phyloP scores from a whole-genome alignment of 1,140 invertebrate species.

The Goniozus legneri region DNA sequence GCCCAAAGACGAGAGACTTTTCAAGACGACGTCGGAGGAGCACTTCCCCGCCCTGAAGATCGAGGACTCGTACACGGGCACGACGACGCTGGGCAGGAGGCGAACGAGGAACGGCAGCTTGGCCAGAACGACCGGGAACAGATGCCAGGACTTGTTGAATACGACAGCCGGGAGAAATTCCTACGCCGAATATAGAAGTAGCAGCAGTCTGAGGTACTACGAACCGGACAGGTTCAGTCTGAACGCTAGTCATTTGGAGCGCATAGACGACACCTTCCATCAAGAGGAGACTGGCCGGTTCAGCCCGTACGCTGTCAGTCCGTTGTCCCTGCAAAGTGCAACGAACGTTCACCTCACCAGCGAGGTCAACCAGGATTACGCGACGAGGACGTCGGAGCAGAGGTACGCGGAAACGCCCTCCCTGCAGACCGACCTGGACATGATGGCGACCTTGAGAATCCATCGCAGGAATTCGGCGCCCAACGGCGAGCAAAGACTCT shows the following conservation, averaged over 20 bases:
- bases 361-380: conserved; percentile 16
- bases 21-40: conserved; percentile 53
- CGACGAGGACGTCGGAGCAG: conserved; percentile 20
- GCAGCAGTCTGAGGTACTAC: conserved; percentile 22
- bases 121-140: conserved; percentile 4
- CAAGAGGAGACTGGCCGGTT: conserved; percentile 25
- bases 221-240: conserved; percentile 41
- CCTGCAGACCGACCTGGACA: conserved; percentile 30
- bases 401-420: conserved; percentile 32
- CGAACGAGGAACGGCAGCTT: conserved; percentile 28
- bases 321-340: conserved; percentile 20
- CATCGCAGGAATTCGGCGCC: conserved; percentile 43
- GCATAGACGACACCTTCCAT: conserved; percentile 36
- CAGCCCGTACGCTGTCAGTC: conserved; percentile 21
- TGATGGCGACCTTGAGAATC: conserved; percentile 35
- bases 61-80: conserved; percentile 42
- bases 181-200: conserved; percentile 33
- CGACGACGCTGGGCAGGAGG: conserved; percentile 45
- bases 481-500: conserved; percentile 45
- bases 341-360: not conserved
- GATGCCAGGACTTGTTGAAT: conserved; percentile 23
- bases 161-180: conserved; percentile 30
- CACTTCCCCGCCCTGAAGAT: conserved; percentile 47
- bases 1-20: conserved; percentile 44
- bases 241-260: conserved; percentile 35